phyloP scores from a whole-genome alignment of 2,113 vertebrate genomes.

The Tympanuchus pallidicinctus region DNA sequence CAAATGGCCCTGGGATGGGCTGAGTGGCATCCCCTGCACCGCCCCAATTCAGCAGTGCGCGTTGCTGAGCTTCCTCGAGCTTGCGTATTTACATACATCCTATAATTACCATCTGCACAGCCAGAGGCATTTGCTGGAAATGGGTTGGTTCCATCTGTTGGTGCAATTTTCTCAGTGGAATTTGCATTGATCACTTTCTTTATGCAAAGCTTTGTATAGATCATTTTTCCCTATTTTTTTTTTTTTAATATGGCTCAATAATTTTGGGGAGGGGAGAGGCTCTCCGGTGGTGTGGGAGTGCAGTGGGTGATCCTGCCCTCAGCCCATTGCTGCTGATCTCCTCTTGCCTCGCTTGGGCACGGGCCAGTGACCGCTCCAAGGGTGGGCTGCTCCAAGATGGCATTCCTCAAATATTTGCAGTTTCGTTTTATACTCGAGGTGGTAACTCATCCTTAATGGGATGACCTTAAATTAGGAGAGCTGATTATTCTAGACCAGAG shows the following conservation, averaged over 20 bases:
- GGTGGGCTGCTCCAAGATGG: neutral
- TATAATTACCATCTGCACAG: slow-evolving; percentile 88
- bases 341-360: neutral
- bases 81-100: slow-evolving; percentile 83
- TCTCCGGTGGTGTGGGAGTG: neutral
- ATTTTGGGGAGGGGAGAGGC: slow-evolving; percentile 14
- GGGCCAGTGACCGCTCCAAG: neutral
- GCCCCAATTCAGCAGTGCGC: slow-evolving; percentile 58
- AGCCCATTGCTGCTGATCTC: neutral
- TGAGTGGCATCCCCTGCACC: neutral
- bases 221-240: slow-evolving; percentile 55
- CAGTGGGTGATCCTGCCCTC: no score
- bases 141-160: slow-evolving; percentile 87
- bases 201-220: slow-evolving; percentile 84
- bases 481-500: slow-evolving; percentile 22
- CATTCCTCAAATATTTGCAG: slow-evolving; percentile 61
- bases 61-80: slow-evolving; percentile 75
- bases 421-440: slow-evolving; percentile 31
- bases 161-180: slow-evolving; percentile 85
- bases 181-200: slow-evolving; percentile 87
- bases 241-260: slow-evolving; percentile 64
- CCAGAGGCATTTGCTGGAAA: slow-evolving; percentile 85
- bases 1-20: neutral
- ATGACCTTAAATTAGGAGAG: slow-evolving; percentile 24
- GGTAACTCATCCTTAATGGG: slow-evolving; percentile 45